These are phyloP conservation scores for Hololepta plana DNA, from an alignment of 2,888 invertebrate genomes.

Conservation along the genomic window DNA sequence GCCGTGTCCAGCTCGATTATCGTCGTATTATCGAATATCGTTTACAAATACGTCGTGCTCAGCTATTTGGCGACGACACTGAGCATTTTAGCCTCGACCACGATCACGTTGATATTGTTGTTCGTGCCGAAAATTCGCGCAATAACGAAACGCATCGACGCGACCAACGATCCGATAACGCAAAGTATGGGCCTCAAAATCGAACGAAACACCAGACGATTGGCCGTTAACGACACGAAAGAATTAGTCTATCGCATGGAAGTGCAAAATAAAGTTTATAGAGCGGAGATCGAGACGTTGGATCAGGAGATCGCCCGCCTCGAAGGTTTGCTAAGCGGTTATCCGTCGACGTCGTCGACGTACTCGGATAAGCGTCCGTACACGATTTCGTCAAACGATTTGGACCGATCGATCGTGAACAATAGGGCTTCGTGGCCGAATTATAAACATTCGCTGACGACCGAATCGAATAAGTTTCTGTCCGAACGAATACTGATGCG, in stretches of 20 bases:
- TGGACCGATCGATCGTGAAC: no score
- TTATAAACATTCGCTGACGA: no score
- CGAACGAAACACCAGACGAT: conserved; percentile 64
- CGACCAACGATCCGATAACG: conserved; percentile 60
- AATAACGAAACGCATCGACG: conserved; percentile 45
- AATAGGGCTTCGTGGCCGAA: conserved; percentile 19
- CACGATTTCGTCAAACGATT: no score
- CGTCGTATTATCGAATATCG: conserved; percentile 73
- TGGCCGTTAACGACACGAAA: conserved; percentile 47
- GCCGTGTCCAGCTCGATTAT: conserved; percentile 79
- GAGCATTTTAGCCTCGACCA: conserved; percentile 70
- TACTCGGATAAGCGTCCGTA: not conserved
- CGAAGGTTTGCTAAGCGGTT: conserved; percentile 40
- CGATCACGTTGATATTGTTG: conserved; percentile 66
- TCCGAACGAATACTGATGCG: no score
- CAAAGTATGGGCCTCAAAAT: conserved; percentile 77
- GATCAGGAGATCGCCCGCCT: conserved; percentile 62
- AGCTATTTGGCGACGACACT: conserved; percentile 69
- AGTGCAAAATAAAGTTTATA: conserved; percentile 80
- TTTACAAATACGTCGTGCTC: conserved; percentile 63
- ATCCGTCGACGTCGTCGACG: conserved; percentile 8
- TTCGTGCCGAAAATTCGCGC: conserved; percentile 74
- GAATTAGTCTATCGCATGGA: conserved; percentile 76
- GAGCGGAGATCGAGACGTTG: conserved; percentile 59
- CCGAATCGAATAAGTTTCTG: no score